A percentile compares a stretch with the other conserved stretches of the same genome.
phyloP scores from a whole-genome alignment of 1,140 invertebrate genomes.

The Drosophila aff. region DNA sequence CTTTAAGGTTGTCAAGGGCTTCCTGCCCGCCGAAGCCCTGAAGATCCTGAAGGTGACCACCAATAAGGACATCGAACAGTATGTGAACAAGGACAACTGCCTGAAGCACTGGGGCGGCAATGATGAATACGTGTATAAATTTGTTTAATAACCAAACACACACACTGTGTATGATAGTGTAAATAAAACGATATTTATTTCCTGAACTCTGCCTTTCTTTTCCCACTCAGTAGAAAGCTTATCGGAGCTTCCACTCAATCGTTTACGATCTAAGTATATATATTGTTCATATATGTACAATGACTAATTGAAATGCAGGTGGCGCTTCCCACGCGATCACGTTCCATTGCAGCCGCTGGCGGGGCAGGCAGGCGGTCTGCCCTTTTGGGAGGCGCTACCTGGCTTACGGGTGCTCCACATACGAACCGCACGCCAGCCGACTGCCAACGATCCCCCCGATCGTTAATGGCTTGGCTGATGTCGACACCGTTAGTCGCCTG shows the following conservation, averaged over 20 bases:
- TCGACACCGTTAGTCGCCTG: constrained; percentile 58
- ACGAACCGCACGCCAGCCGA: constrained; percentile 54
- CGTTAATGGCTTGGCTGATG: constrained; percentile 16
- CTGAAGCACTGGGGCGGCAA: constrained; percentile 93
- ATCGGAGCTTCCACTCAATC: constrained; percentile 29
- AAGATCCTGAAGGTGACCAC: constrained; percentile 95
- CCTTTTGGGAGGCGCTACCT: constrained; percentile 47
- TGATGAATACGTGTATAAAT: constrained; percentile 87
- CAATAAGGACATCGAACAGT: constrained; percentile 91
- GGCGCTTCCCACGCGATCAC: constrained; percentile 54
- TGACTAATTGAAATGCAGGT: constrained; percentile 64
- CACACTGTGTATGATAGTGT: constrained; percentile 43
- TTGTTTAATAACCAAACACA: constrained; percentile 10
- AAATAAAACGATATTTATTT: constrained; percentile 72
- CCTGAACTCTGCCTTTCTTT: background rate
- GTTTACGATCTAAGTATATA: background rate
- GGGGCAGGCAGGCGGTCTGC: constrained; percentile 16
- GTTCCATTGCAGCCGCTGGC: constrained; percentile 55
- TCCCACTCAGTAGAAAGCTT: constrained; percentile 26
- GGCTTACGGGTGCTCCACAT: constrained; percentile 65
- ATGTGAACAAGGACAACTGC: constrained; percentile 91
- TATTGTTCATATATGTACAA: background rate
- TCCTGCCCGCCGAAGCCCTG: constrained; percentile 94
- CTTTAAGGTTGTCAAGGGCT: constrained; percentile 95
- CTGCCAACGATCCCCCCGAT: constrained; percentile 52